Evolutionary conservation across 2,797 vertebrate species (phyloP).

Genomic region (Bradypodion ventrale): DNA sequence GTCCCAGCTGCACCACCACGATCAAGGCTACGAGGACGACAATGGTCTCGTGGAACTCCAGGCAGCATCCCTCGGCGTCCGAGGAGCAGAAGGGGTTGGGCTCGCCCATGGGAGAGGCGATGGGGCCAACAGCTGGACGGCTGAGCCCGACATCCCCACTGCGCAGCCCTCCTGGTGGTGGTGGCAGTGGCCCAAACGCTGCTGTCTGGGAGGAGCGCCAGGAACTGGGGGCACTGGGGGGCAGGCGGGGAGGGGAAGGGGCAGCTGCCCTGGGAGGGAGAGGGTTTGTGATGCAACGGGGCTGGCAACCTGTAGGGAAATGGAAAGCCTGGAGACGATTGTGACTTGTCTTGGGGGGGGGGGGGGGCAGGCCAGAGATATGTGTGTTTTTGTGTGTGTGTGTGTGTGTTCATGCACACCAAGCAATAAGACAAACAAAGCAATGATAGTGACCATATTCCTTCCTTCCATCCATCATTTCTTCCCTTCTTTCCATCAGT

Average conservation of each 20-base stretch:
- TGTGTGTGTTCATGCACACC: too few species aligned
- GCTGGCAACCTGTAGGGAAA: too few species aligned
- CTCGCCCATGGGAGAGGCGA: slow-evolving; percentile 28
- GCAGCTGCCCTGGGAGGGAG: not conserved
- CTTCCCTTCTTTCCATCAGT: not conserved
- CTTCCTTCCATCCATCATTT: accelerated
- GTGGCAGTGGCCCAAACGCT: not conserved
- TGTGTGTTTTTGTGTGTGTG: too few species aligned
- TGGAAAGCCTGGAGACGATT: not conserved
- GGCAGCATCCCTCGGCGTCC: slow-evolving; percentile 4
- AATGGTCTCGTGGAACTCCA: not conserved
- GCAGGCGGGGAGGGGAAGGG: not conserved
- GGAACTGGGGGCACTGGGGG: not conserved
- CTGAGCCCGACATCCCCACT: slow-evolving; percentile 9
- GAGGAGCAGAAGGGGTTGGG: not conserved
- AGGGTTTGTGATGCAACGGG: not conserved
- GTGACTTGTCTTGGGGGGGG: not conserved
- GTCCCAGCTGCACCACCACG: not conserved
- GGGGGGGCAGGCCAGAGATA: not conserved
- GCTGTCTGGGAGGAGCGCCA: not conserved
- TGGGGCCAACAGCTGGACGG: not conserved
- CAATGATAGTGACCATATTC: too few species aligned
- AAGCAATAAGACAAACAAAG: too few species aligned
- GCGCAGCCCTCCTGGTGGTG: not conserved
- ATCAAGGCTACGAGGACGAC: not conserved